Evolutionary conservation across 2,113 vertebrate genomes (phyloP).

Genomic region (Mesitornis unicolor): DNA sequence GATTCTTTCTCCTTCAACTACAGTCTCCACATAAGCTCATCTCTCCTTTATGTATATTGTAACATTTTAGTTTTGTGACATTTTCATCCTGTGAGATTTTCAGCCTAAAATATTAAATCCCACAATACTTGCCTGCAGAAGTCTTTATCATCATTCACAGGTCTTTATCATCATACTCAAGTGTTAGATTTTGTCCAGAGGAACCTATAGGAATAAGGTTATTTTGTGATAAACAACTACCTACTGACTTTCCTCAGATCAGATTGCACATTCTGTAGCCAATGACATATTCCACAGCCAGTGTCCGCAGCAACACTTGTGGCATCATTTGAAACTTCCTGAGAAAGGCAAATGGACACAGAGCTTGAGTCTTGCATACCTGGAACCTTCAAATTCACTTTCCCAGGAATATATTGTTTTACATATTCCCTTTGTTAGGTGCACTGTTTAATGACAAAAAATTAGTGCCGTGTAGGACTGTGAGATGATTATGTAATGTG

Average conservation of each 20-base stretch:
- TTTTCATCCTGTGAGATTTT: not conserved
- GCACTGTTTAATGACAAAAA: not conserved
- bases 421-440: not conserved
- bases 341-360: not conserved
- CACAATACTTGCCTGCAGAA: not conserved
- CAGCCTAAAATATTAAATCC: not conserved
- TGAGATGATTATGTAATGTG: not conserved
- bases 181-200: not conserved
- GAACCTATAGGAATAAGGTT: not conserved
- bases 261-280: not conserved
- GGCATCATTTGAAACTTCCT: not conserved
- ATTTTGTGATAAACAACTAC: not conserved
- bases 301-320: not conserved
- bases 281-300: not conserved
- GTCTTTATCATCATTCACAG: not conserved
- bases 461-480: not conserved
- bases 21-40: not conserved
- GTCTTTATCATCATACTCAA: not conserved
- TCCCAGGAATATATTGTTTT: not conserved
- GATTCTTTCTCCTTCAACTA: not conserved
- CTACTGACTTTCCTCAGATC: not conserved
- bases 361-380: not conserved
- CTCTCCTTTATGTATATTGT: not conserved
- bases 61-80: not conserved
- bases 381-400: not conserved